phyloP scores from a whole-genome alignment of 2,888 invertebrate species.

The Leucoptera coffeella region DNA sequence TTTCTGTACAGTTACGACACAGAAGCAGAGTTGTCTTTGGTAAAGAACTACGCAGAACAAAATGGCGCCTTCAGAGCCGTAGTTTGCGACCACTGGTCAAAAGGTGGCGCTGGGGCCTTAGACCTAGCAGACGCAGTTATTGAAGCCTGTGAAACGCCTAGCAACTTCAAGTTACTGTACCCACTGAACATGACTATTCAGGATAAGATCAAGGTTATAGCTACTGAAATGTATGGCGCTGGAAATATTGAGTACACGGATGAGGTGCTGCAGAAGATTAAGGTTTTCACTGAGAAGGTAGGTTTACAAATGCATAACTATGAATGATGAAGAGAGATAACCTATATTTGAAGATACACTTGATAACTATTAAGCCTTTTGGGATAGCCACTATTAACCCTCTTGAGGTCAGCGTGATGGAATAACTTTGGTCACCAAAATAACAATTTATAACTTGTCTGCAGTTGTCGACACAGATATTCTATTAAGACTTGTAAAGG shows the following conservation, averaged over 20 bases:
- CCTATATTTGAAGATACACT: too few relatives aligned
- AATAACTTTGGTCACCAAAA: too few relatives aligned
- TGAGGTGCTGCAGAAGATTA: constrained; percentile 64
- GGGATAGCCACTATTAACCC: too few relatives aligned
- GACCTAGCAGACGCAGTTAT: constrained; percentile 84
- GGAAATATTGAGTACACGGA: constrained; percentile 70
- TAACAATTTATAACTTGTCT: too few relatives aligned
- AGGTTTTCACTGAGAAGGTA: constrained; percentile 69
- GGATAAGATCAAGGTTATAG: constrained; percentile 84
- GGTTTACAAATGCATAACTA: too few relatives aligned
- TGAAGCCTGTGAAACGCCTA: constrained; percentile 61
- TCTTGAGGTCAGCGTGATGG: too few relatives aligned
- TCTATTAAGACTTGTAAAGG: too few relatives aligned
- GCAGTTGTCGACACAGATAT: too few relatives aligned
- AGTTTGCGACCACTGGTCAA: constrained; percentile 81
- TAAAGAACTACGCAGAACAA: constrained; percentile 63
- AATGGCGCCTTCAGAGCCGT: constrained; percentile 87
- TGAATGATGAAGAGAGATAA: too few relatives aligned
- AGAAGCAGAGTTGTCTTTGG: constrained; percentile 70
- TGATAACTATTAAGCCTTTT: too few relatives aligned
- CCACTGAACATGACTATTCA: constrained; percentile 63
- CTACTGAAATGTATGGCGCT: constrained; percentile 95
- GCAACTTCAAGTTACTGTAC: constrained; percentile 65
- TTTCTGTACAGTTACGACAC: constrained; percentile 71
- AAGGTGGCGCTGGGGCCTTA: constrained; percentile 84